Conservation (phyloP, 2,113 vertebrate species). For the Scortum barcoo region DNA sequence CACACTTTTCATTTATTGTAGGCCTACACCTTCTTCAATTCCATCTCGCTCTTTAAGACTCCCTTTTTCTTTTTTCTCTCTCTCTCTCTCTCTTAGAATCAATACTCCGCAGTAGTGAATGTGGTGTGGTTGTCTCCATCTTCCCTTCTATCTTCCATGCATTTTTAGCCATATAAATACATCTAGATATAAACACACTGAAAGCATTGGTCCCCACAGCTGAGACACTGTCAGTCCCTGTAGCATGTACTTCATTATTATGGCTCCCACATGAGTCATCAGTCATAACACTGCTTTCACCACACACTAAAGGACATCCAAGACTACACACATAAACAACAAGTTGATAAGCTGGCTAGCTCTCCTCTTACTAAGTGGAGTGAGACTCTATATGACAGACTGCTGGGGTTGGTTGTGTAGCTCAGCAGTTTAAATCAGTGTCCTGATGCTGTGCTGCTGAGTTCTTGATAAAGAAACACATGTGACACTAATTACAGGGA, state of each 20-base stretch:
- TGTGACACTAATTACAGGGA: neutral
- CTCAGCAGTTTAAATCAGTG: neutral
- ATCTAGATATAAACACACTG: slow-evolving; percentile 31
- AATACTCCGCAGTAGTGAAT: slow-evolving; percentile 18
- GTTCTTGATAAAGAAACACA: neutral
- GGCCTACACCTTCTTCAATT: slow-evolving; percentile 44
- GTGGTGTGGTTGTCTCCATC: neutral
- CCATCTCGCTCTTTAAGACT: slow-evolving; percentile 25
- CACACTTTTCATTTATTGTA: slow-evolving; percentile 59
- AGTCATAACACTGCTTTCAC: slow-evolving; percentile 28
- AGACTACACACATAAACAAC: slow-evolving; percentile 43
- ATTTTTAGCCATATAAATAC: slow-evolving; percentile 24
- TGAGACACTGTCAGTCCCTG: slow-evolving; percentile 32
- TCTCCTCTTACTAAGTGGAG: neutral
- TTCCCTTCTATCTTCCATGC: slow-evolving; percentile 29
- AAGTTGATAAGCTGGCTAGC: slow-evolving; percentile 42
- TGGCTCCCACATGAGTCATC: slow-evolving; percentile 50
- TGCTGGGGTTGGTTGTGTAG: neutral
- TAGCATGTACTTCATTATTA: slow-evolving; percentile 44
- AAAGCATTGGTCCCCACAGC: slow-evolving; percentile 17
- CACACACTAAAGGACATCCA: slow-evolving; percentile 23
- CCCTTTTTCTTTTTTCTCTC: slow-evolving; percentile 4
- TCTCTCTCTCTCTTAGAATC: slow-evolving; percentile 24
- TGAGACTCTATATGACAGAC: neutral
- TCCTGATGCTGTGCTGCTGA: neutral